Base-by-base conservation (phyloP, 2,113 vertebrate genomes). In the Galemys pyrenaicus region DNA sequence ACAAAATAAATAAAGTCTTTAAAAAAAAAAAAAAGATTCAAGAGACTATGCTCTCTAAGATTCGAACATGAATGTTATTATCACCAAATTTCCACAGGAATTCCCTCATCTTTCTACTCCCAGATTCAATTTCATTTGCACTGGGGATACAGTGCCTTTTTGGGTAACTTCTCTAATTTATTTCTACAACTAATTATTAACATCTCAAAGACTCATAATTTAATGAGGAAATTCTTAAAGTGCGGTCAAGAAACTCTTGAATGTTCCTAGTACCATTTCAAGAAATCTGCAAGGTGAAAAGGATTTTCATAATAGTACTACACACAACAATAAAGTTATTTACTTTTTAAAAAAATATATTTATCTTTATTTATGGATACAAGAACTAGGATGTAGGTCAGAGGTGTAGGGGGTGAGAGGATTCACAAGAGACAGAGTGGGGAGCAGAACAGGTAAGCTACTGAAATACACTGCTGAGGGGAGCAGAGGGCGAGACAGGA, bases 241-340 rank as follows among this genome's bases (percentile, higher is more conserved):
- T 44, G 13, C 64, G 3, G 20, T 82, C 28, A 20, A 15, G n/a
- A 95, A 77, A 94, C 16, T 54, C 37, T 60, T 75, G 20, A 30
- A 56, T 35, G 39, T 91, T 35, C 74, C 28, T 17, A 70, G 74
- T n/a, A 71, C 51, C 6, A 16, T 64, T 60, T 62, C 30, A 90
- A 24, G 54, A 92, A 84, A 39, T 70, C 15, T 74, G 26, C 7
- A 71, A 71, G 32, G 44, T 71, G 54, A 77, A 84, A 88, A 94
- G 90, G 30, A 94, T 71, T 80, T 96, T 80, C 20, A 28, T 84
- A 84, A 70, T 51, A 78, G 56, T 30, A 82, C 22, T 35, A 92
- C 65, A 30, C 6, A 56, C 7, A 56, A 24, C 20, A 56, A 56
- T 22, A 20, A 49, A 49, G 49, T 17, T 51, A 51, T 49, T 49